Conservation (phyloP, 2,888 invertebrate genomes). For the Clistopyga incitator region DNA sequence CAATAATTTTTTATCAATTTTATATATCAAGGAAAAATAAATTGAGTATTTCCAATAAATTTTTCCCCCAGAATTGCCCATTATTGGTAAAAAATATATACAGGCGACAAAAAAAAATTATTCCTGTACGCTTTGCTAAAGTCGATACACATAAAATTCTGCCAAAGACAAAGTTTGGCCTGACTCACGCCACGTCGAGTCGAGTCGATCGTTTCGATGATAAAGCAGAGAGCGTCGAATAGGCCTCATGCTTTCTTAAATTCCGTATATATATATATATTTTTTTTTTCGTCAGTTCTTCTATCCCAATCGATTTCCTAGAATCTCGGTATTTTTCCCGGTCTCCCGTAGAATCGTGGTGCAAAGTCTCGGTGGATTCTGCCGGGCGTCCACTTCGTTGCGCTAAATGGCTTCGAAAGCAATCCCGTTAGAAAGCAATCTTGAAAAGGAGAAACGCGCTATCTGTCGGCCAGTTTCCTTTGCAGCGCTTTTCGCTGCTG, state of each 20-base stretch:
- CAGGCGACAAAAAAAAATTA: background rate
- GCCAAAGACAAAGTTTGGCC: slow-evolving; percentile 54
- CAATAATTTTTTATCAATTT: no score
- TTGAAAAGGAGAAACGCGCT: slow-evolving; percentile 56
- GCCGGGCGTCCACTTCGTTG: slow-evolving; percentile 48
- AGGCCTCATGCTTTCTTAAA: background rate
- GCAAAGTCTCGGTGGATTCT: slow-evolving; percentile 14
- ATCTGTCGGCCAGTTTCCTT: slow-evolving; percentile 39
- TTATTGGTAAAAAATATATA: background rate
- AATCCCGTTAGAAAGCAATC: slow-evolving; percentile 64
- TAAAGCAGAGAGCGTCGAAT: slow-evolving; percentile 26
- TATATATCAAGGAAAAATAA: no score
- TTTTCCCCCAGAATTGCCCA: no score
- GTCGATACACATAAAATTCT: slow-evolving; percentile 53
- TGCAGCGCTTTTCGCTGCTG: slow-evolving; percentile 46
- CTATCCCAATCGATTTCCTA: slow-evolving; percentile 18
- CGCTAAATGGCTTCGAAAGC: slow-evolving; percentile 61
- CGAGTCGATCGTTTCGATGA: slow-evolving; percentile 33
- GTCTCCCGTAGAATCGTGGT: slow-evolving; percentile 15
- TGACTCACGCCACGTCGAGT: slow-evolving; percentile 6
- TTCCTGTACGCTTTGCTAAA: slow-evolving; percentile 2
- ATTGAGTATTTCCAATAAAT: no score
- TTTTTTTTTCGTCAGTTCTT: background rate
- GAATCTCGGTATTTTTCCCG: slow-evolving; percentile 10
- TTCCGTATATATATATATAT: background rate